Percentiles rank a stretch among this genome's conserved stretches.
Evolutionary conservation across 2,113 vertebrate genomes (phyloP).

Genomic region (Elanus axillaris): DNA sequence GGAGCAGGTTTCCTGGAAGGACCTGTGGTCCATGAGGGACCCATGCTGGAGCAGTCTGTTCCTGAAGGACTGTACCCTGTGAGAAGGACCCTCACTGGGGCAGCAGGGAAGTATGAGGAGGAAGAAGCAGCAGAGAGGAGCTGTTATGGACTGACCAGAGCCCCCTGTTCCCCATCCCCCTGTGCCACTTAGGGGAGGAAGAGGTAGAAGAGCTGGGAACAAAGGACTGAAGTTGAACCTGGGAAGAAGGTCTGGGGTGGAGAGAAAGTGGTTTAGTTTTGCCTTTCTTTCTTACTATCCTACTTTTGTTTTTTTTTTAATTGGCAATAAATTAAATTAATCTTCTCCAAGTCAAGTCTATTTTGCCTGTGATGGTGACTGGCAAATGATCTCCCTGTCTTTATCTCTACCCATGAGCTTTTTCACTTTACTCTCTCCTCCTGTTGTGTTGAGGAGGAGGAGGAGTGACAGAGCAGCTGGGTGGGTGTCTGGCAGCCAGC

Average conservation of each 20-base stretch:
- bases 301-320: not conserved
- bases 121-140: not conserved
- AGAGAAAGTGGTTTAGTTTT: not conserved
- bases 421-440: not conserved
- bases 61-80: not conserved
- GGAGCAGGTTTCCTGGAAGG: not conserved
- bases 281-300: not conserved
- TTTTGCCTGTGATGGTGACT: not conserved
- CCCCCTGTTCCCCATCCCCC: not conserved
- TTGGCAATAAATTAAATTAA: not conserved
- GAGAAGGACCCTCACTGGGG: rapidly evolving
- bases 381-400: not conserved
- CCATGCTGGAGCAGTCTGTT: rapidly evolving
- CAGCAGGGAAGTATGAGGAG: not conserved
- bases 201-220: not conserved
- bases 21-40: not conserved
- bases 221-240: not conserved
- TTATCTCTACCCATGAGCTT: not conserved
- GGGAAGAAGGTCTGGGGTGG: not conserved
- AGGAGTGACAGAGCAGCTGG: not conserved
- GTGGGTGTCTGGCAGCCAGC: not conserved
- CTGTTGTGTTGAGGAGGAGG: not conserved
- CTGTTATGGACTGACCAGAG: not conserved
- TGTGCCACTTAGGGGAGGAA: not conserved
- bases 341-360: not conserved